These are phyloP conservation scores for Cydia splendana DNA, from an alignment of 1,140 invertebrate species.

Conservation along the genomic window DNA sequence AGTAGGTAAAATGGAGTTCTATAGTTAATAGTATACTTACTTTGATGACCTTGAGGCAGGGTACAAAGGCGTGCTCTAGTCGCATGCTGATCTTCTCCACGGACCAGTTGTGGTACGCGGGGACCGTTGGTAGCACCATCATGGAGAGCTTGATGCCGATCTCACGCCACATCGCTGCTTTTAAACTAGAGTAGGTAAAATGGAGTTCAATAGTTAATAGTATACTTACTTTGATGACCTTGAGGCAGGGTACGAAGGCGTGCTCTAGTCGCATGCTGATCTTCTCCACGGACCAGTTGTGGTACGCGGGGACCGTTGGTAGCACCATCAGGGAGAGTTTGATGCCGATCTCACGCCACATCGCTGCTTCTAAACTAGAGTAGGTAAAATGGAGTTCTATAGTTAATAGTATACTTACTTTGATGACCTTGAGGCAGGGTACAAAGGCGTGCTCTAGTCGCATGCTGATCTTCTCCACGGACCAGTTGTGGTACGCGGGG, in stretches of 20 bases:
- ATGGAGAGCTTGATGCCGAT: conserved; percentile 69
- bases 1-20: too few relatives aligned
- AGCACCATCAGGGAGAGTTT: conserved; percentile 66
- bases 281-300: conserved; percentile 60
- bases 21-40: too few relatives aligned
- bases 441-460: conserved; percentile 71
- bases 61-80: conserved; percentile 69
- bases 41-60: conserved; percentile 70
- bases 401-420: too few relatives aligned
- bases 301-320: conserved; percentile 63
- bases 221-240: conserved; percentile 67
- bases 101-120: conserved; percentile 66
- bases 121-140: conserved; percentile 65
- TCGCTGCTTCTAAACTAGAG: conserved; percentile 62
- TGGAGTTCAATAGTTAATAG: too few relatives aligned
- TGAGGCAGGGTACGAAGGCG: conserved; percentile 68
- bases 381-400: too few relatives aligned
- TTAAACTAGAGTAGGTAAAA: conserved; percentile 57
- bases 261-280: conserved; percentile 70
- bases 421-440: conserved; percentile 69
- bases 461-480: conserved; percentile 64
- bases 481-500: conserved; percentile 66
- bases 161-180: conserved; percentile 72
- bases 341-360: conserved; percentile 75
- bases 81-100: conserved; percentile 65